Percentiles rank a stretch among this genome's conserved stretches.
Conservation (phyloP, 2,888 invertebrate genomes). For the Volucella inflata region DNA sequence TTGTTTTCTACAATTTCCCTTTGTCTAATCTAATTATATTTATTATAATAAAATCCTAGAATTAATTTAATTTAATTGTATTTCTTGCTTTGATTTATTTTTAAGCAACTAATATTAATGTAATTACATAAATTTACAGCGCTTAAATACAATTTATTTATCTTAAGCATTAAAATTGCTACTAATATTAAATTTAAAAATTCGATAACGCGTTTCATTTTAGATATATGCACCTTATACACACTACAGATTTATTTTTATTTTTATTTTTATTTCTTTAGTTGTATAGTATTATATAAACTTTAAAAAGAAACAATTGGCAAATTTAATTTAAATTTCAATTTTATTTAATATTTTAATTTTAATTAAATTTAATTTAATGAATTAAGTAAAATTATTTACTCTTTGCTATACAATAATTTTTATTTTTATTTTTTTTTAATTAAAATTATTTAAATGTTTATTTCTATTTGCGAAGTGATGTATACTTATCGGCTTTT, state of each 20-base stretch:
- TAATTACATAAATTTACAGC: constrained; percentile 69
- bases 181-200: constrained; percentile 69
- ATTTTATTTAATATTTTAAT: no score
- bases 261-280: no score
- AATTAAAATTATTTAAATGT: constrained; percentile 28
- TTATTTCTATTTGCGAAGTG: constrained; percentile 58
- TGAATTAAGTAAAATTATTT: constrained; percentile 32
- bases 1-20: constrained; percentile 59
- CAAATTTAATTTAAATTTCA: constrained; percentile 44
- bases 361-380: constrained; percentile 11
- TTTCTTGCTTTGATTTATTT: constrained; percentile 19
- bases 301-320: constrained; percentile 61
- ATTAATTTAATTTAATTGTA: constrained; percentile 33
- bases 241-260: neutral
- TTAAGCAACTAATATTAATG: constrained; percentile 68
- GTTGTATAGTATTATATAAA: constrained; percentile 19
- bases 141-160: constrained; percentile 46
- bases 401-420: neutral
- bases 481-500: constrained; percentile 54
- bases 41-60: constrained; percentile 68
- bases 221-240: constrained; percentile 27
- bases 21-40: constrained; percentile 61
- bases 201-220: constrained; percentile 71
- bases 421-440: constrained; percentile 2
- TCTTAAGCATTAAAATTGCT: constrained; percentile 69